phyloP scores from a whole-genome alignment of 2,113 vertebrate genomes.

The Dasypus novemcinctus region DNA sequence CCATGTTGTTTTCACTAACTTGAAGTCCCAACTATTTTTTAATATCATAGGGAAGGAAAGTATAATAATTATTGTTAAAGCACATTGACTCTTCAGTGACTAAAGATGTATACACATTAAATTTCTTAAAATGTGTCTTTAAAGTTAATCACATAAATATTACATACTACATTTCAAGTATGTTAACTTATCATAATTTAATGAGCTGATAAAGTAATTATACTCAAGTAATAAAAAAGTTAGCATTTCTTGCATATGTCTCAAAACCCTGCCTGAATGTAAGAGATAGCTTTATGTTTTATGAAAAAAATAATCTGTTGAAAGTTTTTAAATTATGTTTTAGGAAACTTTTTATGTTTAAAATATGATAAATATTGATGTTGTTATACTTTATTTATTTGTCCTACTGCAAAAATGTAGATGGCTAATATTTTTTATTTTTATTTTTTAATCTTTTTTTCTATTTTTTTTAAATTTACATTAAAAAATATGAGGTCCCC shows the following conservation, averaged over 20 bases:
- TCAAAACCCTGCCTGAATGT: background rate
- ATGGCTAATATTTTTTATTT: conserved; percentile 11
- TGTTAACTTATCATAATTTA: background rate
- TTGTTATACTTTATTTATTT: background rate
- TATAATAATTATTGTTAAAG: background rate
- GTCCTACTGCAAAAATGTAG: background rate
- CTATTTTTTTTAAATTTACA: too few relatives aligned
- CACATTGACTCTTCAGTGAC: background rate
- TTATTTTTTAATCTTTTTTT: too few relatives aligned
- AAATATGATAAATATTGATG: conserved; percentile 1
- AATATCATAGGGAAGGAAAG: background rate
- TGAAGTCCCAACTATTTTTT: background rate
- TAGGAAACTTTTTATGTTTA: background rate
- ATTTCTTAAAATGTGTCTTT: conserved; percentile 37
- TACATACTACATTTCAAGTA: background rate
- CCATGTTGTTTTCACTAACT: conserved; percentile 17
- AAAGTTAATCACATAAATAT: background rate
- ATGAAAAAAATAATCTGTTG: conserved; percentile 24
- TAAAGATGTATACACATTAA: background rate
- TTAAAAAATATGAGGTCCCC: too few relatives aligned
- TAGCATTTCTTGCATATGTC: conserved; percentile 10
- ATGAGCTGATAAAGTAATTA: conserved; percentile 32
- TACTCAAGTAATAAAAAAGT: conserved; percentile 20
- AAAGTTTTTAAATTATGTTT: background rate
- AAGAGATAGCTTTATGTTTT: conserved; percentile 35